Base-by-base conservation (phyloP, 2,888 invertebrate genomes). In the Rhogogaster chlorosoma region DNA sequence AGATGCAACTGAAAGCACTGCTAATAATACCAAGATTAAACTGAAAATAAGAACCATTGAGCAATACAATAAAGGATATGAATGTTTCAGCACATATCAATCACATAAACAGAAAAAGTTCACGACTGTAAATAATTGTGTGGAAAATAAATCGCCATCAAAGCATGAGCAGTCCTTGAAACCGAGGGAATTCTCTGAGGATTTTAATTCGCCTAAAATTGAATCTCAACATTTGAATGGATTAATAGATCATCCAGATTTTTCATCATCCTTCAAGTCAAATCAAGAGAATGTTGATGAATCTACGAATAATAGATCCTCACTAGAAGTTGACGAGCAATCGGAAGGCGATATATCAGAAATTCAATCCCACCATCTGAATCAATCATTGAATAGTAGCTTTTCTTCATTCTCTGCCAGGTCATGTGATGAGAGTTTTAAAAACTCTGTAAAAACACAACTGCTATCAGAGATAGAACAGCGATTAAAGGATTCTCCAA, bases 31-130 rank as follows among this genome's bases (percentile, higher is more conserved):
- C 10, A 61, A 18, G n/a, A 61, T 12, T 61, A 61, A 61, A 38
- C n/a, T 57, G 36, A 38, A 57, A 38, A 80, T 61, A 61, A 22
- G 36, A 80, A 61, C 38, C 22, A 80, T 80, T 26, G 80, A 80
- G 9, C 36, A 29, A 36, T 61, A 15, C 22, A 36, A 61, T 15
- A 61, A 57, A 36, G 80, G 80, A 61, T 22, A 38, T 38, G 38
- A 61, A n/a, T 38, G 38, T 61, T 61, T 80, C 6, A 57, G 49
- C n/a, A 38, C 22, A 12, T 36, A 49, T 80, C 57, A 38, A 57
- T 80, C n/a, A 15, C 57, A 12, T 9, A 38, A 57, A 12, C 18
- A 22, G n/a, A 61, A n/a, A n/a, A 80, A 22, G 10, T 7, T 22
- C 4, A n/a, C 22, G 18, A 22, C 26, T 38, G 36, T 22, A 22